Base-by-base conservation (phyloP, 2,797 vertebrate species). In the Oryzias dopingdopingensis region DNA sequence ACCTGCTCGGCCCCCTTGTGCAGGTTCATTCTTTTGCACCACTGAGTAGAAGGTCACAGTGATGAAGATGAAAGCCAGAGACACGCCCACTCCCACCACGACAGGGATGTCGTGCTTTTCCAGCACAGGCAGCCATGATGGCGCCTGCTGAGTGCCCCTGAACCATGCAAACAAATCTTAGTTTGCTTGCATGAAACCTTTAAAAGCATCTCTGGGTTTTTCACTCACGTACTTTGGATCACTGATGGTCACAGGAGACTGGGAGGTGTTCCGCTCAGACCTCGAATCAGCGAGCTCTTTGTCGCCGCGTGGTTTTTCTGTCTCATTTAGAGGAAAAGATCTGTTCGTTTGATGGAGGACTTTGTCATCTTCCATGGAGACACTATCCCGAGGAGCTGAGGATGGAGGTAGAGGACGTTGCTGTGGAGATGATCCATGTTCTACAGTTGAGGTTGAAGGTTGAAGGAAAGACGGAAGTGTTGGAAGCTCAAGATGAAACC, bases 51-150 rank as follows among this genome's bases (percentile, higher is more conserved):
- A 92, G 17, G 87, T 88, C 72, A 93, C 92, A 6, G 90, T 88
- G 62, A 93, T 86, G 66, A 93, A 92, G 73, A 94, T 94, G 75
- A 94, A 91, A 16, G 90, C 88, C 63, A 93, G 65, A 37, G 92
- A 93, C 5, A 92, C 86, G 1, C 91, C 90, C 17, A 93, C 92
- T 64, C 93, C 93, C 43, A 93, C 90, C 55, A 93, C 92, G 1
- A 94, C 91, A 49, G 92, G 92, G 68, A 94, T 86, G 76, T 94
- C 92, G 6, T 93, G 92, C 69, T 92, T 91, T 60, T 93, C 91
- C 62, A 94, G 76, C 42, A 86, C 65, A 0, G 91, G 92, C 22
- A 91, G 64, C 90, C 91, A 92, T 24, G 86, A 85, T 0, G 84
- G 80, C 12, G 86, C 74, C 61, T 80, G 73, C 57, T 85, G 83